Conservation (phyloP, 1,140 invertebrate species). For the Frieseomelitta varia region DNA sequence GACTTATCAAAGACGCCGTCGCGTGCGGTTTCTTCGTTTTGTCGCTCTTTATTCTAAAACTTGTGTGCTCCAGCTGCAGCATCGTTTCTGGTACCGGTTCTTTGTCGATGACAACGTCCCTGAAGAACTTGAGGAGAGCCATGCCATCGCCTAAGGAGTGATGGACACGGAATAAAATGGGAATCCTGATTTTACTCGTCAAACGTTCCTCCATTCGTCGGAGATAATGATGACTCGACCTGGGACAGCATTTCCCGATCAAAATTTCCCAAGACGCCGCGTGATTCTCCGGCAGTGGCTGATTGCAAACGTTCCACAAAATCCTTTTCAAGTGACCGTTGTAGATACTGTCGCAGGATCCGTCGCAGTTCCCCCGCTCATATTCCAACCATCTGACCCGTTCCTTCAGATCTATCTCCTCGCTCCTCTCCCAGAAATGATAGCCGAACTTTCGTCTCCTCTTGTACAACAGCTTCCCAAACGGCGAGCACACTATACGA, state of each 20-base stretch:
- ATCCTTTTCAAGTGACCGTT: conserved; percentile 72
- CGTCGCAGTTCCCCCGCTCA: conserved; percentile 62
- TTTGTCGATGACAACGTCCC: conserved; percentile 78
- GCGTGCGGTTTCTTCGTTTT: not conserved
- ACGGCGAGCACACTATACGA: conserved; percentile 54
- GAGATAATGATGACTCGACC: conserved; percentile 32
- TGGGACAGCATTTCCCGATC: conserved; percentile 73
- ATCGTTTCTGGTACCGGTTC: not conserved
- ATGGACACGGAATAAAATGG: conserved; percentile 82
- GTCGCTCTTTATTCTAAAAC: not conserved
- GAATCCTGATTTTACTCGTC: conserved; percentile 63
- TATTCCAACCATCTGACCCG: conserved; percentile 74
- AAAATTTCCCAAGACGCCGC: conserved; percentile 82
- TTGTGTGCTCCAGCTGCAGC: conserved; percentile 11
- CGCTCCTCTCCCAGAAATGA: conserved; percentile 80
- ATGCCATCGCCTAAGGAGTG: conserved; percentile 82
- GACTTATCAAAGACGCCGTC: not conserved
- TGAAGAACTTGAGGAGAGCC: conserved; percentile 80
- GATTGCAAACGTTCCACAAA: conserved; percentile 75
- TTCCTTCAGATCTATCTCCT: conserved; percentile 76
- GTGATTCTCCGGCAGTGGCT: conserved; percentile 79
- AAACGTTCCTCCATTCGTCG: conserved; percentile 26
- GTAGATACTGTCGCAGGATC: conserved; percentile 63
- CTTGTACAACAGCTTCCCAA: conserved; percentile 79
- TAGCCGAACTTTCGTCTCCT: conserved; percentile 80